Evolutionary conservation across 2,888 invertebrate genomes (phyloP), one percentile per base, ranked within the genome.

Genomic region (Pharmacophagus antenor): DNA sequence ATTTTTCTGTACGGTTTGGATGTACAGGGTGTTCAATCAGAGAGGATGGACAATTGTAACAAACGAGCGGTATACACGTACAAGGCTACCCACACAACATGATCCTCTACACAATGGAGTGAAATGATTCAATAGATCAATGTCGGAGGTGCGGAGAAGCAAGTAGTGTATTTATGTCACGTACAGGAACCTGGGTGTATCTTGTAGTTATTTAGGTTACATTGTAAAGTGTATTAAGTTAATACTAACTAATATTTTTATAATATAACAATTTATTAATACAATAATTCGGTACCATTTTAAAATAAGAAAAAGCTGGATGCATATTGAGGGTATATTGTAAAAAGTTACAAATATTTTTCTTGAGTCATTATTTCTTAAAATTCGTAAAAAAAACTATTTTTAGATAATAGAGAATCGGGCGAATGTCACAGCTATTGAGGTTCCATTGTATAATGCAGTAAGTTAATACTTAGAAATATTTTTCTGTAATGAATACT

Each of bases 41-140:
- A 77, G 72, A 79, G 83, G 82, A 81, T 20, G 51, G 50, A 47
- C 51, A 61, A 61, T 56, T 23, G 37, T 56, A 31, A 47, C 61
- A 56, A 61, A 61, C 41, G 51, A 56, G 52, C 51, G 46, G 62
- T 55, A 44, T 41, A 53, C 51, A 58, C 46, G 42, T 41, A 59
- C 42, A 54, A 31, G 21, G 21, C n/a, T 48, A 31, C 47, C 27
- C 55, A 50, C 54, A 54, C 54, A 58, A 53, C 57, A 53, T 54
- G 50, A 49, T 51, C 46, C 49, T 21, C 12, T 53, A 69, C 68
- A 79, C 77, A 80, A 79, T 78, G 71, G 71, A 64, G 65, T 67
- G 71, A 67, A 77, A 77, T 80, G 76, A 79, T 75, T 74, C 76
- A 74, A 78, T 78, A 76, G 73, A 78, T 79, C 76, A 76, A 75